Evolutionary conservation across 2,888 invertebrate genomes (phyloP).

Genomic region (Vanessa cardui): DNA sequence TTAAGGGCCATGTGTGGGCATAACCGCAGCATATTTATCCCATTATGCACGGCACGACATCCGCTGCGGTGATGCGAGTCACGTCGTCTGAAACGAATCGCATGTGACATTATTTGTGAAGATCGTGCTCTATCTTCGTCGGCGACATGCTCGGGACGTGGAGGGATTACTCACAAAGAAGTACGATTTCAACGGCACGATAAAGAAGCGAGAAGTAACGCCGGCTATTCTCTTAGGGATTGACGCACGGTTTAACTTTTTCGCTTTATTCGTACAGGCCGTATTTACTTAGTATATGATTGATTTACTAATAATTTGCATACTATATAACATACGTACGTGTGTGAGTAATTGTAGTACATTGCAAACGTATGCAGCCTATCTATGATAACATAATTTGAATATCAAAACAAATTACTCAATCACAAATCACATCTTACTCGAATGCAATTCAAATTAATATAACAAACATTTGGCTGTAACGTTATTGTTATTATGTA

Average conservation of each 20-base stretch:
- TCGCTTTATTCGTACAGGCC: slow-evolving; percentile 51
- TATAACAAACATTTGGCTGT: slow-evolving; percentile 45
- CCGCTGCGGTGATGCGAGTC: slow-evolving; percentile 78
- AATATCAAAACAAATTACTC: slow-evolving; percentile 61
- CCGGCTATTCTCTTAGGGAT: slow-evolving; percentile 72
- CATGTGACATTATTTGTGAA: slow-evolving; percentile 84
- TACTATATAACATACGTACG: slow-evolving; percentile 7
- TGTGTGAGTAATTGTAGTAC: slow-evolving; percentile 18
- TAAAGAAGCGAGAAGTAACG: slow-evolving; percentile 79
- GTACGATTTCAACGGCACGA: slow-evolving; percentile 81
- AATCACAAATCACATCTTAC: slow-evolving; percentile 52
- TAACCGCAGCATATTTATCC: slow-evolving; percentile 82
- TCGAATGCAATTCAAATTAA: slow-evolving; percentile 56
- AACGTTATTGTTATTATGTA: slow-evolving; percentile 42
- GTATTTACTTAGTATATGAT: slow-evolving; percentile 40
- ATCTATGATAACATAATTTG: slow-evolving; percentile 57
- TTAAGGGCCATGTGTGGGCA: slow-evolving; percentile 79
- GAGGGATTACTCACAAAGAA: slow-evolving; percentile 82
- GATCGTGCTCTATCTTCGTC: slow-evolving; percentile 84
- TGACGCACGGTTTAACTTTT: slow-evolving; percentile 69
- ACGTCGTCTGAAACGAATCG: slow-evolving; percentile 82
- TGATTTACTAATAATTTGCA: slow-evolving; percentile 44
- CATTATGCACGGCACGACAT: slow-evolving; percentile 77
- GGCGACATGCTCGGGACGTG: slow-evolving; percentile 79
- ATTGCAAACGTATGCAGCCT: slow-evolving; percentile 28